These are phyloP conservation scores for Micropoecilia bifurca DNA, from an alignment of 2,797 vertebrate species.

Conservation along the genomic window DNA sequence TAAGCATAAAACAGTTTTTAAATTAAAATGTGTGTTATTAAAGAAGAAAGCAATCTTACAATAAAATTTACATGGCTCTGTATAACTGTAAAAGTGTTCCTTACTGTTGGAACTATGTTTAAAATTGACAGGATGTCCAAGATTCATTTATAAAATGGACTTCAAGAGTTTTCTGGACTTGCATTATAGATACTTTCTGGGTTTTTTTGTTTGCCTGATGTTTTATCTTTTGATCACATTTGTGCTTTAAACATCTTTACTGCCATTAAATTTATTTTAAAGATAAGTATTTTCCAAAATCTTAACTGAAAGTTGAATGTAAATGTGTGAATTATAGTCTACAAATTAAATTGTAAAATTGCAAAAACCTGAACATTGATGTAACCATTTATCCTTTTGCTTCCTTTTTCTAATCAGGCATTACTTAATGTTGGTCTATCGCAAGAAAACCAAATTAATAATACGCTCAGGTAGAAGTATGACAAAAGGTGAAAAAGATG, in stretches of 20 bases:
- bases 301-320: background rate
- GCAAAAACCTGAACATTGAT: background rate
- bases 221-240: background rate
- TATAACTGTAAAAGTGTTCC: background rate
- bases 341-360: background rate
- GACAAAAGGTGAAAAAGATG: background rate
- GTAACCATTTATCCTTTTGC: background rate
- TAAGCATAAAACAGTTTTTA: too few species aligned
- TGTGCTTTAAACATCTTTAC: background rate
- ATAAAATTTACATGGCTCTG: too few species aligned
- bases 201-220: background rate
- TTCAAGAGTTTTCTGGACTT: background rate
- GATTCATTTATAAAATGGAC: background rate
- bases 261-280: background rate
- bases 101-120: background rate
- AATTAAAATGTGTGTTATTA: too few species aligned
- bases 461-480: background rate
- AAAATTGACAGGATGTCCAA: background rate
- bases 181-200: background rate
- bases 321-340: background rate
- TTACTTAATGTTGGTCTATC: background rate
- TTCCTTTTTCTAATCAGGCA: background rate
- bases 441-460: background rate
- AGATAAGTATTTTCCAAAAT: rapidly evolving
- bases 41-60: too few species aligned